A percentile compares a stretch with the other conserved stretches of the same genome.
phyloP scores from a whole-genome alignment of 2,113 vertebrate genomes.

The Cinclus mexicanus region DNA sequence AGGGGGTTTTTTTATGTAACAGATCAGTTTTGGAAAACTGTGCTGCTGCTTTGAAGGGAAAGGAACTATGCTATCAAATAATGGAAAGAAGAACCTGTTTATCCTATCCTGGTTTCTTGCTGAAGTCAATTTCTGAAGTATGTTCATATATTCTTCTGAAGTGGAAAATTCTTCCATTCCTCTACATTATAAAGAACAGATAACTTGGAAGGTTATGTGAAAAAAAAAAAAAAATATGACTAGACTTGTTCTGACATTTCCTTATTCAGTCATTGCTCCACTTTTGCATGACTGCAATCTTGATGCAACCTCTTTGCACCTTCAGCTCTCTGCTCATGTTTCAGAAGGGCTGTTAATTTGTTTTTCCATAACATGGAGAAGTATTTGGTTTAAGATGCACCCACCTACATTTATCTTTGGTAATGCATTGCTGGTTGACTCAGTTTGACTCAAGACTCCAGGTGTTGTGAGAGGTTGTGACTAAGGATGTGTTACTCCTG shows the following conservation, averaged over 20 bases:
- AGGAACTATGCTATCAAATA: not conserved
- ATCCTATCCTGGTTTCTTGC: not conserved
- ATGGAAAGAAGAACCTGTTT: not conserved
- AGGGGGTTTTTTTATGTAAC: not conserved
- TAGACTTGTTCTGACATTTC: not conserved
- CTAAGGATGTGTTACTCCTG: not conserved
- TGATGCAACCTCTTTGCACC: not conserved
- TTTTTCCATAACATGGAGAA: not conserved
- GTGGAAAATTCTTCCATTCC: not conserved
- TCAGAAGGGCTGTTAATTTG: not conserved
- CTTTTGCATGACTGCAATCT: accelerated
- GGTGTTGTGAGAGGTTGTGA: not conserved
- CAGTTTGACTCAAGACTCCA: not conserved
- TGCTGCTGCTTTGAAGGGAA: not conserved
- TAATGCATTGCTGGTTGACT: not conserved
- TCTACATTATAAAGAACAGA: not conserved
- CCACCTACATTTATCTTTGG: not conserved
- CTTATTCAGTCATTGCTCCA: not conserved
- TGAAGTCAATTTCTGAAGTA: not conserved
- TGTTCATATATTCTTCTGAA: not conserved
- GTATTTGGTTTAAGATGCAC: not conserved
- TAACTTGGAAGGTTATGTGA: not conserved
- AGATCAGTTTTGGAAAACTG: not conserved
- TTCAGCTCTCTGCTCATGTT: not conserved
- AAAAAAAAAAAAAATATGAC: not conserved